Percentiles rank a stretch among this genome's conserved stretches.
Conservation (phyloP, 2,888 invertebrate genomes). For the Atethmia centrago region DNA sequence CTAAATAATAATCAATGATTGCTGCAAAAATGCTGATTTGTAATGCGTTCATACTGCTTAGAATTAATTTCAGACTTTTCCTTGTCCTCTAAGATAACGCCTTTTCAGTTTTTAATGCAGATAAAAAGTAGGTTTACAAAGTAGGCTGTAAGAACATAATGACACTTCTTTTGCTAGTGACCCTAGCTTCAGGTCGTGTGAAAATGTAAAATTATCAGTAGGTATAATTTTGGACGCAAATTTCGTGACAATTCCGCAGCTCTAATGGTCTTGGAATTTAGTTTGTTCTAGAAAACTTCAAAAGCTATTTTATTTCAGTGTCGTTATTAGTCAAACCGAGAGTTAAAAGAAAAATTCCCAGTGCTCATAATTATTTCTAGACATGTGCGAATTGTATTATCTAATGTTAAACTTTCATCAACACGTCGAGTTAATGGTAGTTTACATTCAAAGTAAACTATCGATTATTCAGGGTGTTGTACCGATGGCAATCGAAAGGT, state of each 20-base stretch:
- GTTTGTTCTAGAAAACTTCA: constrained; percentile 13
- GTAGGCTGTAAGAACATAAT: constrained; percentile 35
- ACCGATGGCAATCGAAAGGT: constrained; percentile 71
- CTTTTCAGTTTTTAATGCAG: constrained; percentile 12
- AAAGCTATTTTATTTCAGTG: constrained; percentile 6
- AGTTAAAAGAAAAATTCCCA: constrained; percentile 2
- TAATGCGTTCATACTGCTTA: neutral
- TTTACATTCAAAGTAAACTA: constrained; percentile 61
- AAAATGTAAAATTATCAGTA: constrained; percentile 37
- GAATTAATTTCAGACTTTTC: neutral
- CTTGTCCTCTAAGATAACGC: neutral
- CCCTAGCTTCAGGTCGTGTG: constrained; percentile 38
- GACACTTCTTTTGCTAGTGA: constrained; percentile 23
- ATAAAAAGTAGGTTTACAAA: constrained; percentile 39
- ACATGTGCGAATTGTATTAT: constrained; percentile 41
- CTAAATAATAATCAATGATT: neutral
- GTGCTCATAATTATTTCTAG: constrained; percentile 29
- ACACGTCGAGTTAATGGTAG: constrained; percentile 42
- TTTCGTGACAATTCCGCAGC: constrained; percentile 34
- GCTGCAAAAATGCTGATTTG: constrained; percentile 5
- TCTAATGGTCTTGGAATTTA: constrained; percentile 36
- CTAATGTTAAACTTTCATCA: constrained; percentile 63
- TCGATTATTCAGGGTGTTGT: constrained; percentile 67
- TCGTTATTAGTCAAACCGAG: constrained; percentile 14
- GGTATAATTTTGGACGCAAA: constrained; percentile 38